Conservation (phyloP, 35 echinoderm and acorn worm species). For the Antedon bifida region DNA sequence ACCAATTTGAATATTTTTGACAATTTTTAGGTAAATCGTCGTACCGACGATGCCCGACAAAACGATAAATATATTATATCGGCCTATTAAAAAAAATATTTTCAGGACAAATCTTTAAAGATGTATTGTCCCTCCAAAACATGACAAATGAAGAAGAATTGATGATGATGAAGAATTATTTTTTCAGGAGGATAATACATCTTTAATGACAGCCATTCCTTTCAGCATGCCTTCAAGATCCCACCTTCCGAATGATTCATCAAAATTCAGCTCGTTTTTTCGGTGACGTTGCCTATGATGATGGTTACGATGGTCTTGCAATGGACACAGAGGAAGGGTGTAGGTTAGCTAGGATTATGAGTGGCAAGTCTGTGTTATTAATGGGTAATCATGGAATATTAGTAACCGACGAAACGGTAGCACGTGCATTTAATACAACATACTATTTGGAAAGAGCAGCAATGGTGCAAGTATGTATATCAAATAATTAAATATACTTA, state of each 20-base stretch:
- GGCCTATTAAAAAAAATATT: too few relatives aligned
- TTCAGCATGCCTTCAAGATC: conserved; percentile 62
- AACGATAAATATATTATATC: too few relatives aligned
- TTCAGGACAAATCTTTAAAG: too few relatives aligned
- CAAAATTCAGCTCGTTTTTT: conserved; percentile 52
- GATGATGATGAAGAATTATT: too few relatives aligned
- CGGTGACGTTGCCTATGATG: conserved; percentile 53
- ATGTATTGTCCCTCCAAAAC: too few relatives aligned
- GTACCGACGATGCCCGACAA: too few relatives aligned
- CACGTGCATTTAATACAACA: conserved; percentile 48
- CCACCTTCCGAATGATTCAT: conserved; percentile 37
- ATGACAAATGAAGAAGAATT: too few relatives aligned
- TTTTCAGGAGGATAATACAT: too few relatives aligned
- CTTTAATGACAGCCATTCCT: background rate
- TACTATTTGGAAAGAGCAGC: conserved; percentile 77
- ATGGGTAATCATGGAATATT: conserved; percentile 82
- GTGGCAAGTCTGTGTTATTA: conserved; percentile 53
- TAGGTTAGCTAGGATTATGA: conserved; percentile 39
- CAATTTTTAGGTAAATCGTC: too few relatives aligned
- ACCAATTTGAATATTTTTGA: too few relatives aligned
- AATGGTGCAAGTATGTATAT: conserved; percentile 41
- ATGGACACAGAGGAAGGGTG: conserved; percentile 36
- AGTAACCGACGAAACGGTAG: conserved; percentile 24
- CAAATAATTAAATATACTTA: too few relatives aligned
- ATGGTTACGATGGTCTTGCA: conserved; percentile 43